Conservation (phyloP, 2,888 invertebrate genomes). For the Drosophila kambysellisi region DNA sequence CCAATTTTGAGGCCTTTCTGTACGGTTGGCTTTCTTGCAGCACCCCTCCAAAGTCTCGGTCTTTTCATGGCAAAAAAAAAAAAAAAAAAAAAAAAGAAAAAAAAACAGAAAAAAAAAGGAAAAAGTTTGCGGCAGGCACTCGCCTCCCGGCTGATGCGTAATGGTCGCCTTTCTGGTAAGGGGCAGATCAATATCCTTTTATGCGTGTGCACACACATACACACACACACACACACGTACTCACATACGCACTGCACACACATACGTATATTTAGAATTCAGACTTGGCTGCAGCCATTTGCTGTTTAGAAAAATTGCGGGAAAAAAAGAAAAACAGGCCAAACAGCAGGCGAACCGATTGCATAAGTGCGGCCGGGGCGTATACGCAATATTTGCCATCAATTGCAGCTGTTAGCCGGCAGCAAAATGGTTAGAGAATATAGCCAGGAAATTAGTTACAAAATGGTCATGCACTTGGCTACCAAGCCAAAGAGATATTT, state of each 20-base stretch:
- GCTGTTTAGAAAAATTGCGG: constrained; percentile 72
- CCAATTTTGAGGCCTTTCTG: constrained; percentile 69
- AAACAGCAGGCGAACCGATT: constrained; percentile 58
- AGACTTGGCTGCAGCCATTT: constrained; percentile 42
- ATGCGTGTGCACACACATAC: constrained; percentile 52
- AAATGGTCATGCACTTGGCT: constrained; percentile 45
- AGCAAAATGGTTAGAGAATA: constrained; percentile 39
- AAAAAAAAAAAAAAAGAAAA: constrained; percentile 44
- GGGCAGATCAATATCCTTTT: constrained; percentile 82
- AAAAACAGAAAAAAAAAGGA: constrained; percentile 44
- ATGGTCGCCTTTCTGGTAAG: constrained; percentile 71
- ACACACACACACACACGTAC: constrained; percentile 7
- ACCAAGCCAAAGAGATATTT: constrained; percentile 64
- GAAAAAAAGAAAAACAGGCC: constrained; percentile 56
- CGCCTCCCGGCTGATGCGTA: constrained; percentile 61
- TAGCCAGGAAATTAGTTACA: constrained; percentile 67
- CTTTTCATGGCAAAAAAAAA: constrained; percentile 38
- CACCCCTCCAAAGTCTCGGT: constrained; percentile 55
- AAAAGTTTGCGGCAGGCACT: constrained; percentile 69
- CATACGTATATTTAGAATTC: constrained; percentile 40
- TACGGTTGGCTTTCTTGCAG: constrained; percentile 45
- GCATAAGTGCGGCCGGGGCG: constrained; percentile 70
- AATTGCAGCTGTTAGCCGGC: constrained; percentile 73
- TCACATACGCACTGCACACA: not conserved
- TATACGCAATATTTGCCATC: constrained; percentile 79